Percentiles rank a stretch among this genome's conserved stretches.
Conservation (phyloP, 2,888 invertebrate species). For the Actias luna region DNA sequence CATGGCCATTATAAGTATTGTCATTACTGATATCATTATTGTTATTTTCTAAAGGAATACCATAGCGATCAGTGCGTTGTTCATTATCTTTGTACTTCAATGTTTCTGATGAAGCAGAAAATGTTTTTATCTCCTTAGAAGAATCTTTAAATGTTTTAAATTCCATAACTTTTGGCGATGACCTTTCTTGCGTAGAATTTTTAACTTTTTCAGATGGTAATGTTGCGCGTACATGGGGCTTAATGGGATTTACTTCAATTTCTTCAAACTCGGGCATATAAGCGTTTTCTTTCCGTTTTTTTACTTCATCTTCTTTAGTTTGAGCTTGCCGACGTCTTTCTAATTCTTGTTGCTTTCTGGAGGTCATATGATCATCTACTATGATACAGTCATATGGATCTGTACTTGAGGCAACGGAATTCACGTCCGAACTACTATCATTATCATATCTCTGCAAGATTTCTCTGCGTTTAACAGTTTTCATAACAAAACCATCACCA, state of each 20-base stretch:
- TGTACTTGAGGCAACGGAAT: slow-evolving; percentile 85
- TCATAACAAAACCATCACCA: slow-evolving; percentile 85
- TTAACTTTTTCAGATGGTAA: slow-evolving; percentile 68
- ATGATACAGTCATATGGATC: slow-evolving; percentile 92
- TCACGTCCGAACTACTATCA: slow-evolving; percentile 84
- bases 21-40: slow-evolving; percentile 64
- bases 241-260: slow-evolving; percentile 75
- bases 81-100: slow-evolving; percentile 75
- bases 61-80: slow-evolving; percentile 66
- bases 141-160: slow-evolving; percentile 79
- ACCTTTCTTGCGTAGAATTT: slow-evolving; percentile 64
- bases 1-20: slow-evolving; percentile 65
- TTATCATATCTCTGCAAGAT: slow-evolving; percentile 87
- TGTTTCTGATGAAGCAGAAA: slow-evolving; percentile 77
- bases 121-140: slow-evolving; percentile 75
- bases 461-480: slow-evolving; percentile 87
- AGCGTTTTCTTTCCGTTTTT: slow-evolving; percentile 69
- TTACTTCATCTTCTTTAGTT: slow-evolving; percentile 61
- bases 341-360: slow-evolving; percentile 76
- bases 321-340: slow-evolving; percentile 72
- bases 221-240: slow-evolving; percentile 72
- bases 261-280: slow-evolving; percentile 78
- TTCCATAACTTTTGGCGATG: slow-evolving; percentile 72
- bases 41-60: slow-evolving; percentile 68
- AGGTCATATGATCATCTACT: slow-evolving; percentile 88